phyloP scores from a whole-genome alignment of 2,113 vertebrate species.

The Mesitornis unicolor region DNA sequence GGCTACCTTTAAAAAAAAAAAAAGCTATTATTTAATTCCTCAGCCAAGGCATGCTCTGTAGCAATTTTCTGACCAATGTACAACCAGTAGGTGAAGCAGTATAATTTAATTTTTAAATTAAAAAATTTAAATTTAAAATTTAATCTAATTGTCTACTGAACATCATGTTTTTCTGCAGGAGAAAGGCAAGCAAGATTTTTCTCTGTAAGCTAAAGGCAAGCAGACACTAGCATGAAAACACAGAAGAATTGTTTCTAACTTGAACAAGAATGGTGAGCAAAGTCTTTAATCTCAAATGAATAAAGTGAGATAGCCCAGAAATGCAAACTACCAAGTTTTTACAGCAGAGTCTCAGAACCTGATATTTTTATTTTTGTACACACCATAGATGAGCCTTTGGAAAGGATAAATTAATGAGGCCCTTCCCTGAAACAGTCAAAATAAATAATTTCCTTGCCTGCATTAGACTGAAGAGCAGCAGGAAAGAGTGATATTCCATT shows the following conservation, averaged over 20 bases:
- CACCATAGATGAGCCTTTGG: not conserved
- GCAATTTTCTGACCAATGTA: not conserved
- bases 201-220: not conserved
- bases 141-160: not conserved
- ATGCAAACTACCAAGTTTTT: not conserved
- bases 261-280: not conserved
- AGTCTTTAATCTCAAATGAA: not conserved
- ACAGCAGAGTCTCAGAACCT: not conserved
- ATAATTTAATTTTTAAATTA: not conserved
- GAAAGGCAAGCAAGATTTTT: not conserved
- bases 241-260: not conserved
- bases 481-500: not conserved
- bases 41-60: not conserved
- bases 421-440: not conserved
- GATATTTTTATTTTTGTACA: not conserved
- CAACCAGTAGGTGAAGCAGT: not conserved
- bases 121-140: too few species aligned
- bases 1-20: not conserved
- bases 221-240: not conserved
- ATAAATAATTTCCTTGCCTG: not conserved
- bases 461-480: not conserved
- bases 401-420: not conserved
- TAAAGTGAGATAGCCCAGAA: not conserved
- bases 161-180: not conserved
- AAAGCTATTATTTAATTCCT: not conserved